These are phyloP conservation scores for Blastomussa wellsi DNA, from an alignment of 92 coral and sea anemone species.

Conservation along the genomic window DNA sequence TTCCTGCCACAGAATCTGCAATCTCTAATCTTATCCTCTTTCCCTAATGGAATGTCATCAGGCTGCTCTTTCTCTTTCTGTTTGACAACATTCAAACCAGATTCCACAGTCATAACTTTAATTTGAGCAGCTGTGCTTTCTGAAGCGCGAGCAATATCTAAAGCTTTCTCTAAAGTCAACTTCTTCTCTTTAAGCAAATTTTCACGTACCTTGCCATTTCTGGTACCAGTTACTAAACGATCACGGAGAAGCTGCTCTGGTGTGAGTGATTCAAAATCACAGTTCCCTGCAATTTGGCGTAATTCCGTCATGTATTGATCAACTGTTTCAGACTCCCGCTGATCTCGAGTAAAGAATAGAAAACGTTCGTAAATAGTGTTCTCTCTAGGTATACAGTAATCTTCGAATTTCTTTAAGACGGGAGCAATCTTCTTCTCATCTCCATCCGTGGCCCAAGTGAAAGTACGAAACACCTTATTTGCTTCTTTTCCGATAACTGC, in stretches of 20 bases:
- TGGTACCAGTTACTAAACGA: slow-evolving; percentile 47
- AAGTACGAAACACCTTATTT: too few relatives aligned
- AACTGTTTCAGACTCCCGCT: slow-evolving; percentile 42
- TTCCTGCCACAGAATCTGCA: slow-evolving; percentile 51
- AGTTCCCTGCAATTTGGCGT: slow-evolving; percentile 50
- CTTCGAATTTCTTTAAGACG: slow-evolving; percentile 47
- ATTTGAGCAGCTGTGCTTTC: slow-evolving; percentile 48
- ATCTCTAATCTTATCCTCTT: slow-evolving; percentile 25
- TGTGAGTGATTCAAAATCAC: slow-evolving; percentile 47
- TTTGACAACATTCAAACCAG: slow-evolving; percentile 19
- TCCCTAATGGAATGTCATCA: slow-evolving; percentile 17
- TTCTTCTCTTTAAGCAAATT: slow-evolving; percentile 50
- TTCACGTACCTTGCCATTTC: slow-evolving; percentile 52
- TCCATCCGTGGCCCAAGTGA: slow-evolving; percentile 35
- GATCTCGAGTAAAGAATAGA: too few relatives aligned
- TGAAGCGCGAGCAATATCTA: slow-evolving; percentile 42
- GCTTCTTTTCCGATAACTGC: slow-evolving; percentile 48
- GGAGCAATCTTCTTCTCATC: slow-evolving; percentile 39
- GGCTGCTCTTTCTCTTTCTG: slow-evolving; percentile 28
- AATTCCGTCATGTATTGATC: slow-evolving; percentile 55
- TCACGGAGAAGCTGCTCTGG: slow-evolving; percentile 56
- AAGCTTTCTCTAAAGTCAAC: slow-evolving; percentile 42
- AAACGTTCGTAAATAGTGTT: too few relatives aligned
- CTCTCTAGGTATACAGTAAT: slow-evolving; percentile 60
- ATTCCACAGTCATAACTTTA: slow-evolving; percentile 19